phyloP scores from a whole-genome alignment of 2,797 vertebrate species.

The Chelon auratus region DNA sequence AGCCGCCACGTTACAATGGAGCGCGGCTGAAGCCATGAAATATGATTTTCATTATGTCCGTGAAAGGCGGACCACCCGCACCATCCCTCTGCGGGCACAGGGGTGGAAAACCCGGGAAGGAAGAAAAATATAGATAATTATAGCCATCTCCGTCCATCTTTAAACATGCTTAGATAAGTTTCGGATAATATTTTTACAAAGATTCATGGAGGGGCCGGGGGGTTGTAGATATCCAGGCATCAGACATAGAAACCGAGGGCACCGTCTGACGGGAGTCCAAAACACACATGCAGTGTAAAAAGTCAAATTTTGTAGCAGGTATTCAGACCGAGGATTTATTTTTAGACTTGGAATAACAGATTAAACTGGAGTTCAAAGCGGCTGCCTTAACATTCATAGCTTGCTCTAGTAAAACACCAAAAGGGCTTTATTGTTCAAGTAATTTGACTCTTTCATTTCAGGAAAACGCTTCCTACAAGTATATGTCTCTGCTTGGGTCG shows the following conservation, averaged over 20 bases:
- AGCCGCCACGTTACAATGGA: conserved; percentile 66
- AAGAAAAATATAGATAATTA: conserved; percentile 71
- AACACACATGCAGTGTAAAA: conserved; percentile 40
- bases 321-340: conserved; percentile 16
- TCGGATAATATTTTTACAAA: conserved; percentile 69
- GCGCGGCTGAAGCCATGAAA: conserved; percentile 72
- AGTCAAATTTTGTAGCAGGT: conserved; percentile 28
- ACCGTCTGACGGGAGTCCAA: conserved; percentile 42
- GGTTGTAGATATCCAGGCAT: conserved; percentile 48
- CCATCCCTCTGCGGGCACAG: conserved; percentile 50
- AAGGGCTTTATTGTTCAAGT: neutral
- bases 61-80: conserved; percentile 77
- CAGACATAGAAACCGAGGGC: conserved; percentile 26
- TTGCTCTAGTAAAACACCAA: neutral
- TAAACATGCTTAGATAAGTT: conserved; percentile 70
- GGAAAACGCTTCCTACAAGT: neutral
- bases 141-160: conserved; percentile 62
- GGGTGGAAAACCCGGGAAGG: conserved; percentile 55
- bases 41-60: conserved; percentile 80
- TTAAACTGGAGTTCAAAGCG: conserved; percentile 1
- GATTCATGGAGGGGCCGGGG: conserved; percentile 21
- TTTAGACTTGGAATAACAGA: conserved; percentile 39
- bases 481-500: neutral
- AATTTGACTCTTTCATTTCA: neutral
- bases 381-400: neutral